These are phyloP conservation scores for Hydra vulgaris DNA, from an alignment of 30 jellyfish, hydroid and myxozoan genomes.

Conservation along the genomic window DNA sequence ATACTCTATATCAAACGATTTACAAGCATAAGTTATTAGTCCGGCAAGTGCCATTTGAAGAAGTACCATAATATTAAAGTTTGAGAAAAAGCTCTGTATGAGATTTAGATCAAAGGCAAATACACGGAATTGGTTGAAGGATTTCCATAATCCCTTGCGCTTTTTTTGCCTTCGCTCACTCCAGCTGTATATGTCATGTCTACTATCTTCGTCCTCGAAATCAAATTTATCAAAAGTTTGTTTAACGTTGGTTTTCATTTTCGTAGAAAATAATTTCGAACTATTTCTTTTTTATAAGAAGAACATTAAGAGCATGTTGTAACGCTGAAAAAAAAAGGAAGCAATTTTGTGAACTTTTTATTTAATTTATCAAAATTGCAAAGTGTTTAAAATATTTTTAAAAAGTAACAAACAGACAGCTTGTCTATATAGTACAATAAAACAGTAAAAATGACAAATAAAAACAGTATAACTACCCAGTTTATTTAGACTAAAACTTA, in stretches of 20 bases:
- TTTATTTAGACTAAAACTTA: no score
- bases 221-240: constrained; percentile 45
- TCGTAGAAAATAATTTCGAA: no score
- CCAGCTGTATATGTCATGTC: constrained; percentile 88
- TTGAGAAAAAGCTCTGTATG: constrained; percentile 77
- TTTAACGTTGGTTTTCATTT: neutral
- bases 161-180: constrained; percentile 70
- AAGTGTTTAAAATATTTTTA: no score
- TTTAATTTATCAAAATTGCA: no score
- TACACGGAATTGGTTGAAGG: constrained; percentile 43
- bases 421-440: no score
- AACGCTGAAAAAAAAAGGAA: neutral
- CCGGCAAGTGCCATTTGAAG: constrained; percentile 92
- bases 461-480: no score
- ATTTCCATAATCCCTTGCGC: constrained; percentile 68
- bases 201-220: constrained; percentile 93
- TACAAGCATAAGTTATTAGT: constrained; percentile 30
- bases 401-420: no score
- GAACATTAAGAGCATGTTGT: neutral
- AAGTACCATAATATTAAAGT: constrained; percentile 74
- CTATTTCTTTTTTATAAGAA: no score
- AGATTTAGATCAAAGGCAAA: constrained; percentile 73
- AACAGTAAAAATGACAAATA: no score
- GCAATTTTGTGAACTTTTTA: no score
- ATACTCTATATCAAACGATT: constrained; percentile 20